Evolutionary conservation across 30 jellyfish, hydroid and myxozoan species (phyloP).

Genomic region (Pseudorhiza aurosa): DNA sequence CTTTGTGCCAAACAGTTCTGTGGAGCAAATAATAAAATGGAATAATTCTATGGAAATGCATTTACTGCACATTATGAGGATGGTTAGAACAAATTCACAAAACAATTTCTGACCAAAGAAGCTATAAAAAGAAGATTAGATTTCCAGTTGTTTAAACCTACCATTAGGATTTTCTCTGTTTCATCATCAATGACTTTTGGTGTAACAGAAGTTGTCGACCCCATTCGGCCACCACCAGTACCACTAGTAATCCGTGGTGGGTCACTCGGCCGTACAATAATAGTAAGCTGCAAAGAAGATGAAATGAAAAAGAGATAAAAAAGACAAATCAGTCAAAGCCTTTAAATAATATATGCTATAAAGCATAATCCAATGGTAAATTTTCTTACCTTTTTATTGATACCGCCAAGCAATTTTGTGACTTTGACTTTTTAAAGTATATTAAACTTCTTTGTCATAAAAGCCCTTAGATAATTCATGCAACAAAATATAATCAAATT

Average conservation of each 20-base stretch:
- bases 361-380: not conserved
- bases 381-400: not conserved
- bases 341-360: too few relatives aligned
- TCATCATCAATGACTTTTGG: conserved; percentile 38
- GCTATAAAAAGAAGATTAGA: too few relatives aligned
- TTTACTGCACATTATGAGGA: too few relatives aligned
- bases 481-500: not conserved
- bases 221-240: not conserved
- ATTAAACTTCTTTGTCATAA: too few relatives aligned
- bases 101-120: too few relatives aligned
- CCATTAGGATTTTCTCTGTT: conserved; percentile 45
- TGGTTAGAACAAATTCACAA: too few relatives aligned
- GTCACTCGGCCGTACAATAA: conserved; percentile 53
- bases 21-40: not conserved
- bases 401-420: too few relatives aligned
- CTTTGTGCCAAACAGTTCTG: conserved; percentile 70
- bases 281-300: conserved; percentile 21
- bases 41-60: too few relatives aligned
- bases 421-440: too few relatives aligned
- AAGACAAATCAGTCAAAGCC: not conserved
- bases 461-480: too few relatives aligned
- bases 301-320: not conserved
- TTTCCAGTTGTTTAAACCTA: too few relatives aligned
- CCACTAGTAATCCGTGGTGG: conserved; percentile 56
- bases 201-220: not conserved